A percentile compares a stretch with the other conserved stretches of the same genome.
Conservation (phyloP, 2,113 vertebrate species). For the Lophochroa leadbeateri region DNA sequence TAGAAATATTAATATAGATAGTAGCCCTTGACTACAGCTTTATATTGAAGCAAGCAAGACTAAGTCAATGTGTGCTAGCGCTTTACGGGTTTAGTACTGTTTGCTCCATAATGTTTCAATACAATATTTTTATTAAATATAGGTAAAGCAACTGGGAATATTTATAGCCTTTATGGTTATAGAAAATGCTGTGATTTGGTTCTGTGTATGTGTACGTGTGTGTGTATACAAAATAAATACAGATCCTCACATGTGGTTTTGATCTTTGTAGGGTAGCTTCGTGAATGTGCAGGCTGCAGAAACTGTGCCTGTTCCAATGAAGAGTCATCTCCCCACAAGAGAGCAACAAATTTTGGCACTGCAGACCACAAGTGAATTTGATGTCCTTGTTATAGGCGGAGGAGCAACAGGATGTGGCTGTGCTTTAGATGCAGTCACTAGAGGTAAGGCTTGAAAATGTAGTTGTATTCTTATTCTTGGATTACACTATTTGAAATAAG, state of each 20-base stretch:
- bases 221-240: too few relatives aligned
- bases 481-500: rapidly evolving
- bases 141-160: background rate
- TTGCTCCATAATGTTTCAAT: background rate
- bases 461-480: rapidly evolving
- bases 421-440: constrained; percentile 91
- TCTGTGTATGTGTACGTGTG: rapidly evolving
- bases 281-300: constrained; percentile 82
- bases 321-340: constrained; percentile 80
- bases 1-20: background rate
- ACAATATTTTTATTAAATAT: rapidly evolving
- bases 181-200: background rate
- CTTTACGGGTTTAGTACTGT: background rate
- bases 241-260: background rate
- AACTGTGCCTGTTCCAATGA: constrained; percentile 54
- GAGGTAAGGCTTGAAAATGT: constrained; percentile 73
- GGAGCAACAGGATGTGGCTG: constrained; percentile 95
- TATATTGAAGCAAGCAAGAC: background rate
- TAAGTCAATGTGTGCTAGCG: background rate
- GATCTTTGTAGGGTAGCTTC: constrained; percentile 74
- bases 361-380: constrained; percentile 80
- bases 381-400: constrained; percentile 91
- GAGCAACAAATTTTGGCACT: constrained; percentile 80
- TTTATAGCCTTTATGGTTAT: rapidly evolving
- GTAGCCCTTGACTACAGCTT: background rate